Evolutionary conservation across 2,797 vertebrate genomes (phyloP).

Genomic region (Onychomys arenicola): DNA sequence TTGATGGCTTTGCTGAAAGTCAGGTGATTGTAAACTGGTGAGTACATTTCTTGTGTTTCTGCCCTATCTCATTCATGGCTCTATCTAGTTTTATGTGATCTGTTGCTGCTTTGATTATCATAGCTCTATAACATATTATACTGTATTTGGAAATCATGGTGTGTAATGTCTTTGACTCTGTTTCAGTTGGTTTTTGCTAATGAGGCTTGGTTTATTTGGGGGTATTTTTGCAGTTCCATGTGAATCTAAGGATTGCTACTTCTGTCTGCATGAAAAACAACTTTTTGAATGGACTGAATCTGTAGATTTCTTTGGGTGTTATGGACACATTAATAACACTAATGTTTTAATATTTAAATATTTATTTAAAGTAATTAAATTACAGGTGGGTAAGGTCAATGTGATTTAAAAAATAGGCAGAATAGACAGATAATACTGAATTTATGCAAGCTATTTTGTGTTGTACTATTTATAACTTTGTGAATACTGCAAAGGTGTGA

Average conservation of each 20-base stretch:
- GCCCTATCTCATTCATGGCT: not conserved
- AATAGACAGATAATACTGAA: not conserved
- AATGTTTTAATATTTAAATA: not conserved
- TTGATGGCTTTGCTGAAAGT: not conserved
- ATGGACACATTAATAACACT: not conserved
- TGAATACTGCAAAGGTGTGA: not conserved
- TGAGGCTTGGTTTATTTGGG: not conserved
- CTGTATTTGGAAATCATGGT: not conserved
- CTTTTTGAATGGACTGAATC: not conserved
- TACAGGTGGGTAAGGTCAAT: not conserved
- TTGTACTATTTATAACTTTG: not conserved
- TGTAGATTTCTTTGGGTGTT: not conserved
- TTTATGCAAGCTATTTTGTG: constrained; percentile 34
- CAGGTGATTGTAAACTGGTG: not conserved
- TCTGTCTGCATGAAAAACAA: not conserved
- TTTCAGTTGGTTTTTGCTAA: not conserved
- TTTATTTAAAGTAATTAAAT: constrained; percentile 24
- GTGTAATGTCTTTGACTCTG: not conserved
- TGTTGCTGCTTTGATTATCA: not conserved
- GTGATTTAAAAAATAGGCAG: not conserved
- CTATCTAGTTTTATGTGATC: not conserved
- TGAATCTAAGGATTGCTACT: not conserved
- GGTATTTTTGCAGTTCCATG: not conserved
- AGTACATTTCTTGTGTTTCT: not conserved
- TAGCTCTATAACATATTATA: not conserved